Conservation (phyloP, 2,888 invertebrate genomes). For the Mayetiola destructor region DNA sequence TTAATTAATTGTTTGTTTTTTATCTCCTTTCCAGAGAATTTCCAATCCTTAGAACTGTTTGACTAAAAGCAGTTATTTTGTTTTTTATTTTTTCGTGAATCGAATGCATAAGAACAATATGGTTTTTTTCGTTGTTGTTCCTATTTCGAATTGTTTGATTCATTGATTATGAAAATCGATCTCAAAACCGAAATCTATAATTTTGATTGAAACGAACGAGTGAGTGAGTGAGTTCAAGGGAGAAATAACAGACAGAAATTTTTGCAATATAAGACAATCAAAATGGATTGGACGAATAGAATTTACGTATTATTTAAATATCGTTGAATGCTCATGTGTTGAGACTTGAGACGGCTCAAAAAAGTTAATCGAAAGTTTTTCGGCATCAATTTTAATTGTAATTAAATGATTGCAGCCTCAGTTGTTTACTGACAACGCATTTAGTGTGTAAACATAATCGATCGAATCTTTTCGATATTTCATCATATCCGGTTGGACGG, state of each 20-base stretch:
- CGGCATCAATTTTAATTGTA: background rate
- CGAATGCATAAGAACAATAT: background rate
- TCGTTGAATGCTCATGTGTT: background rate
- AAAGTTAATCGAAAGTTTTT: background rate
- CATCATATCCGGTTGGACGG: background rate
- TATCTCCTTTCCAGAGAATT: too few species aligned
- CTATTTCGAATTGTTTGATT: background rate
- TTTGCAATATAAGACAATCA: too few species aligned
- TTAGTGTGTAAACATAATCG: background rate
- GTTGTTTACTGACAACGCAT: background rate
- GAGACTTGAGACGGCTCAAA: background rate
- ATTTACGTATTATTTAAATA: constrained; percentile 6
- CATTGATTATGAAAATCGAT: background rate
- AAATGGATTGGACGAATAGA: constrained; percentile 7
- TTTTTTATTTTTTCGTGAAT: too few species aligned
- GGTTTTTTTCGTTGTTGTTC: background rate
- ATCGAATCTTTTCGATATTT: background rate
- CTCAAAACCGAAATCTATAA: background rate
- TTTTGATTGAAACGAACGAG: background rate
- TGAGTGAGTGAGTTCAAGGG: too few species aligned
- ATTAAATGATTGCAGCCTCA: background rate
- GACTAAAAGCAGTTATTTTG: too few species aligned
- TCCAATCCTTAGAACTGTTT: too few species aligned
- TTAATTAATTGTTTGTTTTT: too few species aligned
- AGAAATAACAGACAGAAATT: too few species aligned